Conservation (phyloP, 2,113 vertebrate genomes). For the Myrmecophaga tridactyla region DNA sequence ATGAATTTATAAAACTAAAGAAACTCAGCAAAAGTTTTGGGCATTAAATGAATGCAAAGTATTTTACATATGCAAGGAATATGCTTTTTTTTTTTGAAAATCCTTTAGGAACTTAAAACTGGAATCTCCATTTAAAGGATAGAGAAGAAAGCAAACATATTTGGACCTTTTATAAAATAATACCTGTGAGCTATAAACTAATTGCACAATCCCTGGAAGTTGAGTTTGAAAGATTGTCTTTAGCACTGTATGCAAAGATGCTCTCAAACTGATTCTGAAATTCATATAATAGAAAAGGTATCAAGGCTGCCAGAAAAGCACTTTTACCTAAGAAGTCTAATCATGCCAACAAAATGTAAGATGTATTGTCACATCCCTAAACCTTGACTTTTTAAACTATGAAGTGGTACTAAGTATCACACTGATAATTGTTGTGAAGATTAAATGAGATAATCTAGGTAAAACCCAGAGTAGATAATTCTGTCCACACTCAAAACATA, state of each 20-base stretch:
- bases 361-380: not conserved
- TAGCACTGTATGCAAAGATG: not conserved
- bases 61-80: too few relatives aligned
- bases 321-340: not conserved
- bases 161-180: not conserved
- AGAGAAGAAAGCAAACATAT: not conserved
- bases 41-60: not conserved
- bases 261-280: not conserved
- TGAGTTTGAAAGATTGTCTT: not conserved
- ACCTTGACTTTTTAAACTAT: not conserved
- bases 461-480: not conserved
- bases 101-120: not conserved
- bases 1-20: not conserved
- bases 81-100: constrained; percentile 10
- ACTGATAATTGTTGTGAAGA: not conserved
- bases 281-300: not conserved
- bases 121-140: not conserved
- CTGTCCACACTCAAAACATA: not conserved
- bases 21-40: not conserved
- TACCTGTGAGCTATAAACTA: not conserved
- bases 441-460: not conserved
- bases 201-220: not conserved
- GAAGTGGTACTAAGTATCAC: not conserved
- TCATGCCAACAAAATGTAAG: not conserved
- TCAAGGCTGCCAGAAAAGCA: not conserved